These are phyloP conservation scores for Megamerina dolium DNA, from an alignment of 2,888 invertebrate genomes.

Conservation along the genomic window DNA sequence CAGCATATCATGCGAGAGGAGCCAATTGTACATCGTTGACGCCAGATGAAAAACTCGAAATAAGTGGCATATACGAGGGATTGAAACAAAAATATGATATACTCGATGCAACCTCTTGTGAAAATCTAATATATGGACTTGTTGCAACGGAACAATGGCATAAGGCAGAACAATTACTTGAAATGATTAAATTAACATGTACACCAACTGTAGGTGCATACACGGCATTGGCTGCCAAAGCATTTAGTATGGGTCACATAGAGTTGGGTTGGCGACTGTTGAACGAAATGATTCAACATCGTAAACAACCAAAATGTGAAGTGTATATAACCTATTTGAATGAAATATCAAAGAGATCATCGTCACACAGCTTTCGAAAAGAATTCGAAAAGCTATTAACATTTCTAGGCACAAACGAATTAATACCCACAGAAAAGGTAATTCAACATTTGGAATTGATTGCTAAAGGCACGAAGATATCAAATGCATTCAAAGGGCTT, in stretches of 20 bases:
- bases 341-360: constrained; percentile 47
- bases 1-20: constrained; percentile 29
- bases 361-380: constrained; percentile 31
- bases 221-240: constrained; percentile 54
- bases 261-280: constrained; percentile 58
- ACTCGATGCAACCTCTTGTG: constrained; percentile 58
- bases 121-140: constrained; percentile 58
- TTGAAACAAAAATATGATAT: constrained; percentile 52
- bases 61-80: constrained; percentile 51
- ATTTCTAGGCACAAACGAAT: constrained; percentile 53
- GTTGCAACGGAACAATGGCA: constrained; percentile 61
- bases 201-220: constrained; percentile 52
- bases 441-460: constrained; percentile 13
- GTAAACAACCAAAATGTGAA: constrained; percentile 49
- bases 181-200: constrained; percentile 54
- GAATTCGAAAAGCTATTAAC: constrained; percentile 56
- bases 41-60: constrained; percentile 51
- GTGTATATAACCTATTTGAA: constrained; percentile 55
- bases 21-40: constrained; percentile 9
- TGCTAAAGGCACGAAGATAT: neutral
- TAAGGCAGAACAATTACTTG: constrained; percentile 56
- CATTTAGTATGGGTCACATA: constrained; percentile 50
- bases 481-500: too few relatives aligned
- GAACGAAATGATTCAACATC: constrained; percentile 51
- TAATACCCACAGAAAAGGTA: constrained; percentile 44